These are phyloP conservation scores for Deroplatys truncata DNA, from an alignment of 2,888 invertebrate species.

Conservation along the genomic window DNA sequence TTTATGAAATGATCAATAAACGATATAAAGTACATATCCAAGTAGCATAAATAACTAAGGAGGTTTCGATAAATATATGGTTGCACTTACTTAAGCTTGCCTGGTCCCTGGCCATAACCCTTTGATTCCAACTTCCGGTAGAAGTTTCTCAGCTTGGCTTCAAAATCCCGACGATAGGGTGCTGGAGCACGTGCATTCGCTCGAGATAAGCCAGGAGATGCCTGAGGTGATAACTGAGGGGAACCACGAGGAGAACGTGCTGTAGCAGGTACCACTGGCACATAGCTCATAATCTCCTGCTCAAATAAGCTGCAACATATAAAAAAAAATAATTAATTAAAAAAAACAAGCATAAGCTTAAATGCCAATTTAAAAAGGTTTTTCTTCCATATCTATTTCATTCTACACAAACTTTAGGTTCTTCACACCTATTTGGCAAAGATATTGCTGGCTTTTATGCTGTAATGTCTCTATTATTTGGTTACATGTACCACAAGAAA, in stretches of 20 bases:
- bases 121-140: conserved; percentile 93
- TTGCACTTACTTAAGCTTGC: conserved; percentile 82
- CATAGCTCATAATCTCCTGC: conserved; percentile 97
- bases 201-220: conserved; percentile 70
- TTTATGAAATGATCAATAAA: not conserved
- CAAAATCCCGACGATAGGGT: conserved; percentile 89
- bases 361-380: not conserved
- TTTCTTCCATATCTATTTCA: too few species aligned
- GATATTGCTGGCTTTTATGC: too few species aligned
- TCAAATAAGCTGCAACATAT: conserved; percentile 79
- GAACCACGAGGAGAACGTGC: conserved; percentile 54
- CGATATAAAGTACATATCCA: not conserved
- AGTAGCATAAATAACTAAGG: not conserved
- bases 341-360: conserved; percentile 19
- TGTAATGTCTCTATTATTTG: too few species aligned
- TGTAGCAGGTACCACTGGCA: conserved; percentile 59
- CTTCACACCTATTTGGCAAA: too few species aligned
- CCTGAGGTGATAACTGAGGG: conserved; percentile 66
- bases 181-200: conserved; percentile 79
- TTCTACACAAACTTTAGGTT: too few species aligned
- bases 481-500: too few species aligned
- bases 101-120: conserved; percentile 95
- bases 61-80: not conserved
- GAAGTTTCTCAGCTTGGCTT: conserved; percentile 90
- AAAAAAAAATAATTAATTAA: not conserved